Percentiles rank a stretch among this genome's conserved stretches.
Evolutionary conservation across 2,888 invertebrate genomes (phyloP).

Genomic region (Xestia rhomboidea): DNA sequence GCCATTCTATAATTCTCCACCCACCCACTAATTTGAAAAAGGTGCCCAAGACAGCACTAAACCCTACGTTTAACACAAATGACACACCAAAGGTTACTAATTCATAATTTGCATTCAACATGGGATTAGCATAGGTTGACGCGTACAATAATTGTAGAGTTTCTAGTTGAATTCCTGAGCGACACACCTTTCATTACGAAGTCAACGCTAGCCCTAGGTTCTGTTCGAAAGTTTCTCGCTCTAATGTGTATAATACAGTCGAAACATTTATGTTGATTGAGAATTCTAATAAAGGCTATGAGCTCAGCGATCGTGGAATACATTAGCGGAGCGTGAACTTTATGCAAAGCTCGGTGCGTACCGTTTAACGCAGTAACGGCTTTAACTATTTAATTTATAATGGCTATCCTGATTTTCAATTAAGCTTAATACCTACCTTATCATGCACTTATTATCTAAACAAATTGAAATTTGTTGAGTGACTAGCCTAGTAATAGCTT

Average conservation of each 20-base stretch:
- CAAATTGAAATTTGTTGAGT: slow-evolving; percentile 65
- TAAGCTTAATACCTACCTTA: slow-evolving; percentile 73
- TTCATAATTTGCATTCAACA: slow-evolving; percentile 38
- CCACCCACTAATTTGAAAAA: background rate
- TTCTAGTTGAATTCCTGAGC: slow-evolving; percentile 77
- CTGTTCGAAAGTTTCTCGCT: slow-evolving; percentile 76
- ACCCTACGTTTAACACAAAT: slow-evolving; percentile 8
- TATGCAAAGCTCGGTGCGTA: slow-evolving; percentile 66
- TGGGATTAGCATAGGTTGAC: slow-evolving; percentile 47
- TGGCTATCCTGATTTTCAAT: slow-evolving; percentile 75
- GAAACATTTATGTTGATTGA: slow-evolving; percentile 82
- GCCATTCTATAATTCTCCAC: background rate
- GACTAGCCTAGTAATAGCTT: slow-evolving; percentile 50
- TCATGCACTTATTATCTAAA: slow-evolving; percentile 69
- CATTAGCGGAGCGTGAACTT: slow-evolving; percentile 87
- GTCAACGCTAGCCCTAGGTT: slow-evolving; percentile 81
- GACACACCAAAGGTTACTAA: slow-evolving; percentile 21
- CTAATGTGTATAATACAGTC: slow-evolving; percentile 78
- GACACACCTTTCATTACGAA: slow-evolving; percentile 87
- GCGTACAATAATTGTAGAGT: slow-evolving; percentile 51
- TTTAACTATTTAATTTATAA: slow-evolving; percentile 75
- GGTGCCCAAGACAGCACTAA: background rate
- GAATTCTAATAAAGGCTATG: slow-evolving; percentile 88
- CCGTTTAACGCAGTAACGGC: slow-evolving; percentile 73
- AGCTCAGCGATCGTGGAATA: slow-evolving; percentile 89